A percentile compares a stretch with the other conserved stretches of the same genome.
phyloP scores from a whole-genome alignment of 2,113 vertebrate genomes.

The Columba livia region DNA sequence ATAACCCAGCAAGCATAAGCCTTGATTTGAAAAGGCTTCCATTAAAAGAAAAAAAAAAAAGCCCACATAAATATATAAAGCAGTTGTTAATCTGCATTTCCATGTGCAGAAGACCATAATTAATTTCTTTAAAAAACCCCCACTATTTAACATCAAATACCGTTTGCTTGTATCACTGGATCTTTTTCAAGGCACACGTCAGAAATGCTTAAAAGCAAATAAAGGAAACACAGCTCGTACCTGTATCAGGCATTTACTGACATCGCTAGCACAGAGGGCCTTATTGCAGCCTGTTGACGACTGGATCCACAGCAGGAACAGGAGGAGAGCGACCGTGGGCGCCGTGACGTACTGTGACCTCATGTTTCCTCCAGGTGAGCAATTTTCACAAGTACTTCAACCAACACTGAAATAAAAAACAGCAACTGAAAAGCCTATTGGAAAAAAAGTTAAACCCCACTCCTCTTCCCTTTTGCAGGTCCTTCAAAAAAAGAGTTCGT shows the following conservation, averaged over 20 bases:
- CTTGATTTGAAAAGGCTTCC: background rate
- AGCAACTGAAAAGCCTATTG: background rate
- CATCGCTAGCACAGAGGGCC: conserved; percentile 95
- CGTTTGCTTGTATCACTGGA: background rate
- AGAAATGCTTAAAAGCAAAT: background rate
- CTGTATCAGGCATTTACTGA: conserved; percentile 99
- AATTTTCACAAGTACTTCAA: background rate
- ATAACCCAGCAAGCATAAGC: background rate
- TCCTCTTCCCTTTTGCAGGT: background rate
- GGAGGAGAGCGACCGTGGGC: conserved; percentile 68
- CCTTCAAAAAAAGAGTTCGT: background rate
- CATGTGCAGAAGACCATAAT: background rate
- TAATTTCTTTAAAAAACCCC: background rate
- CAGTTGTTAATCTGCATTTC: background rate
- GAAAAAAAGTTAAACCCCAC: background rate
- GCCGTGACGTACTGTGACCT: conserved; percentile 72
- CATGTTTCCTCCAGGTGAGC: conserved; percentile 76
- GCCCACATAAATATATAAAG: background rate
- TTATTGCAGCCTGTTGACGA: conserved; percentile 89
- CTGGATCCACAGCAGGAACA: conserved; percentile 80
- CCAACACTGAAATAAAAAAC: conserved; percentile 37
- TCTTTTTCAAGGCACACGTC: background rate
- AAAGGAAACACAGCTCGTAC: conserved; percentile 58
- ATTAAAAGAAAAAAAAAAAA: background rate
- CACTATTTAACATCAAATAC: background rate